Base-by-base conservation (phyloP, 2,797 vertebrate species). In the Tenualosa ilisha region DNA sequence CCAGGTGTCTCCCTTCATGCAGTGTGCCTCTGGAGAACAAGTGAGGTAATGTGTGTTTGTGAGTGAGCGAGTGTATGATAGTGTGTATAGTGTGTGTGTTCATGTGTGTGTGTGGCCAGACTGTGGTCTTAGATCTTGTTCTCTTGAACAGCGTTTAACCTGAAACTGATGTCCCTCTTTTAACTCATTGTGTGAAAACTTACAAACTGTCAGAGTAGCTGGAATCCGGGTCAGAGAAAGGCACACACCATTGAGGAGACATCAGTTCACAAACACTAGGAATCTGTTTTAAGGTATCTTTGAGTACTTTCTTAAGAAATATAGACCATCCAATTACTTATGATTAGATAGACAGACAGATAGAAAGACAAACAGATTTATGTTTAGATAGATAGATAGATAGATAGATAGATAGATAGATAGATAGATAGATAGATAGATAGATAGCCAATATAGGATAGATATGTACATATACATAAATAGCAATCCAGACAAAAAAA, bases 21-120 rank as follows among this genome's bases (percentile, higher is more conserved):
- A 46, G 17, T 40, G 20, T 81, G 87, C 83, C 86, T 88, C 79
- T 88, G 88, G 88, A 91, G 91, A 93, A 87, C 81, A 83, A 83
- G 87, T 96, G 95, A 95, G 89, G 90, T 95, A 91, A 94, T 94
- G 53, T 37, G 40, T 84, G 51, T 84, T 86, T 50, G 40, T 59
- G n/a, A 51, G 82, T 84, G 56, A 65, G 50, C 87, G 88, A 79
- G 54, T 91, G 88, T 87, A 88, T 88, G 85, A 82, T 31, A 31
- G 59, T 65, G 84, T 89, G 51, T 53, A 15, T 12, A 13, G 51
- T 53, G 56, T 59, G 56, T 59, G 56, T 59, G 56, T 56, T 17
- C 20, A 17, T 61, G 63, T 65, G 26, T 26, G 63, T 37, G 68
- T 13, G 12, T 40, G 68, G 68, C 12, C 13, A 9, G 26, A 31